Base-by-base conservation (phyloP, 2,113 vertebrate genomes). In the Lepisosteus oculatus region DNA sequence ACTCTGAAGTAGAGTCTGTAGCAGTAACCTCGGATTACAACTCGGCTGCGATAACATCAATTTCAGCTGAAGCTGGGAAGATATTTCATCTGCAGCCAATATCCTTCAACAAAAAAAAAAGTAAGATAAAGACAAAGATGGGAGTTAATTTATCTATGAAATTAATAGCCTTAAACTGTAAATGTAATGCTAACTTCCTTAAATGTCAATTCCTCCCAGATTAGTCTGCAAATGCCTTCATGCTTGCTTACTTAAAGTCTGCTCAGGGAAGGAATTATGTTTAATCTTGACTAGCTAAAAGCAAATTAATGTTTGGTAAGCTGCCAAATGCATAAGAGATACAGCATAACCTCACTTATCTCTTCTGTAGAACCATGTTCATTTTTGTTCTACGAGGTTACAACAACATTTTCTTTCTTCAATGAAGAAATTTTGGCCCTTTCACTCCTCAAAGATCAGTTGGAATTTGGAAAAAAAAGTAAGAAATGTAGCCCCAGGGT, bases 11-110 rank as follows among this genome's bases (percentile, higher is more conserved):
- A 98, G 79, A 7, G 91, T 91, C 85, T 85, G 90, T 83, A 98
- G 88, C 70, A 98, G 89, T 79, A 98, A 89, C 84, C 89, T 91
- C 81, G 92, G 91, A 86, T 92, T 94, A 86, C 83, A 91, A 79
- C 80, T 86, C 0, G 96, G 96, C 86, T 96, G 95, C 86, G 94
- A 95, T 86, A 93, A 90, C 75, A 97, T 87, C 78, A 98, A 88
- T 85, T 91, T 96, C 83, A 98, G 88, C 62, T 93, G 93, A 89
- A 93, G 94, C 73, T 87, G 76, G 68, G 86, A 72, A 69, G 88
- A 87, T 80, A 90, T 84, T 86, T 86, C 86, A 85, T 87, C 85
- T 77, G 82, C 70, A 86, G 91, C 89, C 73, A 87, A 83, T 76
- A 83, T 86, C 87, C 96, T 97, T 91, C 90, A 80, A 91, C 91